Conservation (phyloP, 2,113 vertebrate species). For the Hyperopisus bebe region DNA sequence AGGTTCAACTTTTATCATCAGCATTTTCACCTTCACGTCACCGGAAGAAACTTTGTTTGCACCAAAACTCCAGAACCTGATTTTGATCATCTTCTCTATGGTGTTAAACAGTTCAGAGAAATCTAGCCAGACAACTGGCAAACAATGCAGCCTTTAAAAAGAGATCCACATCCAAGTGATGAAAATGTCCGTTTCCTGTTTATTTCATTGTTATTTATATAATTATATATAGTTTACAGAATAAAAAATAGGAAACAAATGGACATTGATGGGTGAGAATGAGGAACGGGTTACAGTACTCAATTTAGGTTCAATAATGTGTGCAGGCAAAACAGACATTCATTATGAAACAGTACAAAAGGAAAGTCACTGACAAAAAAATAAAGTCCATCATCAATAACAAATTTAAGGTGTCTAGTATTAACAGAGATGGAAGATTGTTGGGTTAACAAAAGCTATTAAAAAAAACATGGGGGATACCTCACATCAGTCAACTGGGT, state of each 20-base stretch:
- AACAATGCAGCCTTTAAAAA: constrained; percentile 46
- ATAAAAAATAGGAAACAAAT: constrained; percentile 55
- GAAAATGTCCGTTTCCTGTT: constrained; percentile 67
- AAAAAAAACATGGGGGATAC: not conserved
- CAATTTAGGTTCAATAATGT: constrained; percentile 92
- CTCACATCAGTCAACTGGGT: not conserved
- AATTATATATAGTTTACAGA: constrained; percentile 68
- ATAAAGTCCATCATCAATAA: constrained; percentile 68
- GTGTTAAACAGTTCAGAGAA: not conserved
- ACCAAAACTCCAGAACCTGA: not conserved
- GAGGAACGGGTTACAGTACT: constrained; percentile 67
- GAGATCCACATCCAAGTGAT: constrained; percentile 71
- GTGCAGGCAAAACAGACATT: constrained; percentile 80
- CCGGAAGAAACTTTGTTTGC: not conserved
- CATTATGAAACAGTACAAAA: constrained; percentile 91
- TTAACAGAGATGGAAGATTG: constrained; percentile 49
- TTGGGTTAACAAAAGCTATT: not conserved
- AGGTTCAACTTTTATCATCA: not conserved
- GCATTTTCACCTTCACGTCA: not conserved
- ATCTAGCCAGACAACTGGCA: not conserved
- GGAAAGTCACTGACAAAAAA: constrained; percentile 64
- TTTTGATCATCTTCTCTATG: not conserved
- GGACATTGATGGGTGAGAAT: constrained; percentile 30
- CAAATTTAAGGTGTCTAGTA: constrained; percentile 62
- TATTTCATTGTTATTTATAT: constrained; percentile 73